These are phyloP conservation scores for Mastomys coucha DNA, from an alignment of 2,113 vertebrate species.

Conservation along the genomic window DNA sequence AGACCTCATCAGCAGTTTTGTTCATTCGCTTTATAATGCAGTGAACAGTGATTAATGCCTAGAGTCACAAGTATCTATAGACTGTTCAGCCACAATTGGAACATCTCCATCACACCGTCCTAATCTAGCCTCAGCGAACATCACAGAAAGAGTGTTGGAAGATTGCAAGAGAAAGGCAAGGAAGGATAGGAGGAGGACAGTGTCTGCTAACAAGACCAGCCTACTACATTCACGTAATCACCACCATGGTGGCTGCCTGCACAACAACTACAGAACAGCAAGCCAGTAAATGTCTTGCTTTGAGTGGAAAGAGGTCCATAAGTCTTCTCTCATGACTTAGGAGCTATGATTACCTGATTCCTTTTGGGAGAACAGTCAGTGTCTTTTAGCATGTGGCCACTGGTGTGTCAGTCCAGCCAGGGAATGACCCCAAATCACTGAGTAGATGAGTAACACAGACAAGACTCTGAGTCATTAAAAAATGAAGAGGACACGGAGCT, in stretches of 20 bases:
- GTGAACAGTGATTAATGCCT: too few species aligned
- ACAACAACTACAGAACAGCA: neutral
- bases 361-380: neutral
- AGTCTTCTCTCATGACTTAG: neutral
- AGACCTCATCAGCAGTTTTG: neutral
- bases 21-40: too few species aligned
- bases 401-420: neutral
- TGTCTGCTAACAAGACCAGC: too few species aligned
- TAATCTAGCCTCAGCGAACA: too few species aligned
- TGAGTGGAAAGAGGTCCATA: too few species aligned
- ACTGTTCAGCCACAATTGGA: neutral
- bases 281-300: neutral
- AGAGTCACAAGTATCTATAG: too few species aligned
- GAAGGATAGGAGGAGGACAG: rapidly evolving
- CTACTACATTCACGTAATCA: too few species aligned
- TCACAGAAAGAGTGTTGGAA: too few species aligned
- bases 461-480: neutral
- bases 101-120: too few species aligned
- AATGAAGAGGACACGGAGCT: neutral
- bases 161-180: neutral
- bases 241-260: rapidly evolving
- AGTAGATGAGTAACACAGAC: neutral
- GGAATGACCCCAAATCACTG: too few species aligned
- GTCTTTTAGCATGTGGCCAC: neutral
- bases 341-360: neutral